A percentile compares a stretch with the other conserved stretches of the same genome.
Evolutionary conservation across 2,113 vertebrate species (phyloP).

Genomic region (Lagenorhynchus albirostris): DNA sequence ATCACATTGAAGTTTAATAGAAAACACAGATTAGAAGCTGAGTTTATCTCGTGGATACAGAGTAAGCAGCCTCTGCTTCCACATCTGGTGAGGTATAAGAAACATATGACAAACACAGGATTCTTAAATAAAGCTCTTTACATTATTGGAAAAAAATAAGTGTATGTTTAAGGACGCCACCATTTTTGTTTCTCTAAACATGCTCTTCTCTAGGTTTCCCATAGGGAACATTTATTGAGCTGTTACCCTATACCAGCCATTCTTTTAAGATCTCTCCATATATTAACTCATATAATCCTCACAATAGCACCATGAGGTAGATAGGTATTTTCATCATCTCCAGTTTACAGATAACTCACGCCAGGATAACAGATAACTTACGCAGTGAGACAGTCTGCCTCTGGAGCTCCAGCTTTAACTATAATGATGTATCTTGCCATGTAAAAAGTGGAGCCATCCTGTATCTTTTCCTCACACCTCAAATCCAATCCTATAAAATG

Average conservation of each 20-base stretch:
- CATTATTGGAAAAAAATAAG: neutral
- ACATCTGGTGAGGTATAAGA: neutral
- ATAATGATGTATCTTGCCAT: neutral
- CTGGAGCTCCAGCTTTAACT: neutral
- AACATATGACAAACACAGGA: neutral
- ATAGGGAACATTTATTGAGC: neutral
- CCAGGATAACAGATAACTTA: neutral
- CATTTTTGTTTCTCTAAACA: neutral
- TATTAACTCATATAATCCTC: neutral
- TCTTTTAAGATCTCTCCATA: neutral
- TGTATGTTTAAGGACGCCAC: neutral
- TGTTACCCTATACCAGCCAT: neutral
- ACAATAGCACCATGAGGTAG: neutral
- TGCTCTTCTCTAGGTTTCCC: neutral
- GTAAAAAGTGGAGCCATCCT: neutral
- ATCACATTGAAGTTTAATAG: neutral
- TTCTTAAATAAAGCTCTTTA: neutral
- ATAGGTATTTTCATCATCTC: neutral
- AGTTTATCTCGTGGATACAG: neutral
- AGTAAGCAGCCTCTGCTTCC: neutral
- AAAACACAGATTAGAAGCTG: neutral
- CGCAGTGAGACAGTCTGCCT: neutral
- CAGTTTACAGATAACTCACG: neutral
- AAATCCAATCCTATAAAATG: neutral
- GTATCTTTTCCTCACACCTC: neutral